Evolutionary conservation across 1,140 invertebrate species (phyloP), one percentile per base, ranked within the genome.

Genomic region (Nilaparvata lugens): DNA sequence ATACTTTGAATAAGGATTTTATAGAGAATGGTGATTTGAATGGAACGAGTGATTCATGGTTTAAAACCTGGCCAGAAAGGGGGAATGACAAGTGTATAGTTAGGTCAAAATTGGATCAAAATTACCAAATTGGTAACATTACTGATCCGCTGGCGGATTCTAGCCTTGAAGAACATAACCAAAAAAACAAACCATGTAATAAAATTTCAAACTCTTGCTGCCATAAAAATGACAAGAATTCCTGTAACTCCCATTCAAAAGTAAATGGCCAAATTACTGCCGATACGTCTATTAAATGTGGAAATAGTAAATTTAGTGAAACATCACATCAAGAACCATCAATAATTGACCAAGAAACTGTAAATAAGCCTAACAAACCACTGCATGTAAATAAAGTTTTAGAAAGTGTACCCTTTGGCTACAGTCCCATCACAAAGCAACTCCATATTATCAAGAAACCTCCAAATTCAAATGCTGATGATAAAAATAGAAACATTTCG

Each of bases 351-450:
- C 24, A 21, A 19, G 25, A 6, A 58, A 24, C 21, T n/a, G n/a
- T n/a, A n/a, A n/a, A n/a, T n/a, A n/a, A n/a, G 42, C 31, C 21
- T 62, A 43, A 52, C 48, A 62, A 31, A 40, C 52, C 61, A 38
- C 35, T 61, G 23, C 59, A 55, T 52, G 23, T 63, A 19, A 56
- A 65, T 14, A 57, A 62, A 56, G 54, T 64, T 19, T 58, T 72
- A 38, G 68, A 70, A 40, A 68, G 66, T 23, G 65, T 74, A 13
- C 70, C 72, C 5, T 59, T 74, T 51, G 69, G 70, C 1, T 74
- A 74, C 60, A 71, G 71, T 60, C 73, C 73, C 13, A 53, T 69
- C 18, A 74, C 72, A 1, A 72, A 69, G 62, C 71, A 75, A 64
- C 63, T 75, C 18, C 70, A 68, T 64, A 62, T 72, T 21, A 67